Evolutionary conservation across 2,888 invertebrate genomes (phyloP).

Genomic region (Chloroclystis v-ata): DNA sequence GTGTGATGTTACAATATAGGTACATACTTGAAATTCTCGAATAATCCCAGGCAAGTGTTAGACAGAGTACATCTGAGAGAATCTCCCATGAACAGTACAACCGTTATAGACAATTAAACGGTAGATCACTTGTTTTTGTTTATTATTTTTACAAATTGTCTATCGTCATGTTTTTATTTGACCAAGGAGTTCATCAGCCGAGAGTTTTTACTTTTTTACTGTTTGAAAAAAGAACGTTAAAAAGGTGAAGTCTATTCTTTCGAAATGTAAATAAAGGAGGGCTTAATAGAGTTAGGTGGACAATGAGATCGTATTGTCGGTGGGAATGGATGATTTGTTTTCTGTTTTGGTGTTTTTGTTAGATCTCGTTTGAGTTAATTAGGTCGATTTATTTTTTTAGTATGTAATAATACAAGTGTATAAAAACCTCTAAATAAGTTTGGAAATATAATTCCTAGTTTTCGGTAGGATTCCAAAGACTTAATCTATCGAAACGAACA

Average conservation of each 20-base stretch:
- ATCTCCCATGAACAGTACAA: slow-evolving; percentile 14
- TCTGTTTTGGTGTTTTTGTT: not conserved
- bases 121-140: slow-evolving; percentile 27
- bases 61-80: slow-evolving; percentile 5
- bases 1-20: no score
- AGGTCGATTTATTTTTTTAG: no score
- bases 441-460: no score
- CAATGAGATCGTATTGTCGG: slow-evolving; percentile 4
- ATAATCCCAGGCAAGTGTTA: no score
- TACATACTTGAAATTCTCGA: no score
- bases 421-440: no score
- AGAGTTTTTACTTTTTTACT: slow-evolving; percentile 15
- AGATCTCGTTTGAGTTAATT: not conserved
- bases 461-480: no score
- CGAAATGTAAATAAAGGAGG: slow-evolving; percentile 8
- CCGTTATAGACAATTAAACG: slow-evolving; percentile 34
- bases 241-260: slow-evolving; percentile 13
- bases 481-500: slow-evolving; percentile 40
- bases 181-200: slow-evolving; percentile 24
- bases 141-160: slow-evolving; percentile 19
- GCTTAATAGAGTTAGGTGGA: slow-evolving; percentile 10
- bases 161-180: slow-evolving; percentile 14
- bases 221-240: not conserved
- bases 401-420: no score
- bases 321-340: slow-evolving; percentile 1